A percentile compares a stretch with the other conserved stretches of the same genome.
These are phyloP conservation scores for Drosophila limbata DNA, from an alignment of 2,888 invertebrate genomes.

Conservation along the genomic window DNA sequence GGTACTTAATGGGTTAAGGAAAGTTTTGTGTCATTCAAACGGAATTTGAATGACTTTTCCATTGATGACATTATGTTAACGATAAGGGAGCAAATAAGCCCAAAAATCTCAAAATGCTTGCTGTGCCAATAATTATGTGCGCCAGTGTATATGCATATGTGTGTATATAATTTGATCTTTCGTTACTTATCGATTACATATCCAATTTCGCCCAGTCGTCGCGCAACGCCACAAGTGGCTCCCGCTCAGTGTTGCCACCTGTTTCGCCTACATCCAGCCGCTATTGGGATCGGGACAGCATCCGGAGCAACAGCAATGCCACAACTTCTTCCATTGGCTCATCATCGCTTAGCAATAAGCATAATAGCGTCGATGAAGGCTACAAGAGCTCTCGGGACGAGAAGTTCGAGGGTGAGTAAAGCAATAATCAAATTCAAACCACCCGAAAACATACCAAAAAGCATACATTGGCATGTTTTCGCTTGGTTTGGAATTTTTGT, in stretches of 20 bases:
- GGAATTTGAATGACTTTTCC: too few relatives aligned
- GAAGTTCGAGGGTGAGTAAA: slow-evolving; percentile 82
- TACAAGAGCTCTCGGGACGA: slow-evolving; percentile 79
- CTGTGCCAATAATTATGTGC: too few relatives aligned
- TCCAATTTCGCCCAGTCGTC: slow-evolving; percentile 57
- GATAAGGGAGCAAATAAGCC: too few relatives aligned
- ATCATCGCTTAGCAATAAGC: slow-evolving; percentile 66
- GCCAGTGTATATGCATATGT: not conserved
- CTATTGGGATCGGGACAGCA: slow-evolving; percentile 84
- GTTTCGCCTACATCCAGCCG: slow-evolving; percentile 84
- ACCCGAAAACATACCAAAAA: too few relatives aligned
- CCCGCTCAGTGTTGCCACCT: slow-evolving; percentile 83
- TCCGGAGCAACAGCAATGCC: slow-evolving; percentile 60
- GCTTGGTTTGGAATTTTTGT: too few relatives aligned
- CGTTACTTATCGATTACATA: slow-evolving; percentile 7
- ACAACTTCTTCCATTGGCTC: slow-evolving; percentile 71
- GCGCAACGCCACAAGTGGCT: slow-evolving; percentile 69
- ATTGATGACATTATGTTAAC: too few relatives aligned
- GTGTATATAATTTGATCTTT: slow-evolving; percentile 4
- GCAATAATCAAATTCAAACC: not conserved
- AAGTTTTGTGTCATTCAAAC: too few relatives aligned
- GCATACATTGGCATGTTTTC: too few relatives aligned
- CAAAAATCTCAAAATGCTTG: too few relatives aligned
- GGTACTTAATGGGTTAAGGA: too few relatives aligned
- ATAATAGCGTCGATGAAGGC: slow-evolving; percentile 72